These are phyloP conservation scores for Rhinella marina DNA, from an alignment of 2,797 vertebrate genomes.

Conservation along the genomic window DNA sequence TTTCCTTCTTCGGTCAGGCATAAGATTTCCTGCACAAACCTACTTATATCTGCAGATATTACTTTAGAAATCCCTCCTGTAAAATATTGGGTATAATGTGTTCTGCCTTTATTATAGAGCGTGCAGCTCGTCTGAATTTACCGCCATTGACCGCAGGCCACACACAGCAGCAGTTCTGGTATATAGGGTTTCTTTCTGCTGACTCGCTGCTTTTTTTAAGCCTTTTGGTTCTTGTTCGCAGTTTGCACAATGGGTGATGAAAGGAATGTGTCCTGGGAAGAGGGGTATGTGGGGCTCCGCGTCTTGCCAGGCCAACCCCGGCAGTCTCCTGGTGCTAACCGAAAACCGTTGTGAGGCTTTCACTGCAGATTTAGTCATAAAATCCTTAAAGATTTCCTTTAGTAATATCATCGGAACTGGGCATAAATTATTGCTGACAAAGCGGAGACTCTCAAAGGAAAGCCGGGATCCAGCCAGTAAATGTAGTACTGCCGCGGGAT, in stretches of 20 bases:
- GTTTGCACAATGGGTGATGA: conserved; percentile 42
- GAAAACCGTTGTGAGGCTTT: conserved; percentile 7
- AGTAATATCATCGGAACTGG: conserved; percentile 19
- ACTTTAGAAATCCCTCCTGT: not conserved
- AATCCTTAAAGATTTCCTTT: not conserved
- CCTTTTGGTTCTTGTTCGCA: not conserved
- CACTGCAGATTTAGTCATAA: conserved; percentile 25
- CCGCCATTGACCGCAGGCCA: conserved; percentile 25
- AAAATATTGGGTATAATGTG: not conserved
- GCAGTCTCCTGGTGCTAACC: conserved; percentile 12
- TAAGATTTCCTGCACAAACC: not conserved
- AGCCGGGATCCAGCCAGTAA: not conserved
- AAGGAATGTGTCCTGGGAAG: conserved; percentile 26
- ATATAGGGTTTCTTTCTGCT: not conserved
- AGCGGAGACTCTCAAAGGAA: conserved; percentile 8
- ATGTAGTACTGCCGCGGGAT: not conserved
- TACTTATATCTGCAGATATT: too few relatives aligned
- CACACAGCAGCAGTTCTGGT: conserved; percentile 24
- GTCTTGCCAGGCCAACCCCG: not conserved
- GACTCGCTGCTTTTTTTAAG: conserved; percentile 10
- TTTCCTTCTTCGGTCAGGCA: too few relatives aligned
- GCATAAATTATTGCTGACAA: conserved; percentile 48
- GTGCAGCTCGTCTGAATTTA: not conserved
- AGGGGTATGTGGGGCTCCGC: not conserved
- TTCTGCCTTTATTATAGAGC: not conserved